Evolutionary conservation across 2,113 vertebrate genomes (phyloP).

Genomic region (Thamnaconus septentrionalis): DNA sequence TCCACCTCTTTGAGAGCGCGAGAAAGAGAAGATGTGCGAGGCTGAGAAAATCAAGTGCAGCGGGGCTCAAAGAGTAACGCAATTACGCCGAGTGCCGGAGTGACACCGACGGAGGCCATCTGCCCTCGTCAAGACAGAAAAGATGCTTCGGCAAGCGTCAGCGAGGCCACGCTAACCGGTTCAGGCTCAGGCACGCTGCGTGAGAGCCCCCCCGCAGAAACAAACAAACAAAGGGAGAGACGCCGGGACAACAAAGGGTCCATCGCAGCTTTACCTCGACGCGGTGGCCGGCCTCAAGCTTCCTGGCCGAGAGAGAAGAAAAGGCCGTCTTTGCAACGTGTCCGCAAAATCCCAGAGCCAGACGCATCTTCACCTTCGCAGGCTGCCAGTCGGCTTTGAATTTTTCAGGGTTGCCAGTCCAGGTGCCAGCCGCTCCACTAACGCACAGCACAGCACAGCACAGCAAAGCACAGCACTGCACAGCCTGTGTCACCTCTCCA

Average conservation of each 20-base stretch:
- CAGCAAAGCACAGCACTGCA: background rate
- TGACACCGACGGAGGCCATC: slow-evolving; percentile 14
- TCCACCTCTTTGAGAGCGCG: slow-evolving; percentile 66
- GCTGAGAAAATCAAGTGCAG: slow-evolving; percentile 21
- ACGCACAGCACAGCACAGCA: too few species aligned
- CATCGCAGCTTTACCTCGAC: slow-evolving; percentile 36
- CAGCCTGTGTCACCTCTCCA: slow-evolving; percentile 54
- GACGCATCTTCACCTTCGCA: slow-evolving; percentile 63
- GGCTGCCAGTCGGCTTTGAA: slow-evolving; percentile 40
- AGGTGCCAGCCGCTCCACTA: slow-evolving; percentile 6
- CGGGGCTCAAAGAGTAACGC: slow-evolving; percentile 24
- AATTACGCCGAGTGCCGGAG: slow-evolving; percentile 40
- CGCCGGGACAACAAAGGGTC: background rate
- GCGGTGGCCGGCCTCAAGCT: slow-evolving; percentile 11
- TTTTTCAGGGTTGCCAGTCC: slow-evolving; percentile 39
- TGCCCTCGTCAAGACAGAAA: slow-evolving; percentile 40
- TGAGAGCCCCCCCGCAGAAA: background rate
- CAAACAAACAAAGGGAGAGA: slow-evolving; percentile 12
- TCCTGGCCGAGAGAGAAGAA: slow-evolving; percentile 32
- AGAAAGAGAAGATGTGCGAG: slow-evolving; percentile 43
- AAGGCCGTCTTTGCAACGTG: slow-evolving; percentile 50
- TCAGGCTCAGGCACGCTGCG: slow-evolving; percentile 10
- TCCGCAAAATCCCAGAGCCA: slow-evolving; percentile 56
- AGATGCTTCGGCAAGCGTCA: slow-evolving; percentile 20
- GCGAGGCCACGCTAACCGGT: slow-evolving; percentile 6